These are phyloP conservation scores for Gambelia wislizenii DNA, from an alignment of 2,797 vertebrate species.

Conservation along the genomic window DNA sequence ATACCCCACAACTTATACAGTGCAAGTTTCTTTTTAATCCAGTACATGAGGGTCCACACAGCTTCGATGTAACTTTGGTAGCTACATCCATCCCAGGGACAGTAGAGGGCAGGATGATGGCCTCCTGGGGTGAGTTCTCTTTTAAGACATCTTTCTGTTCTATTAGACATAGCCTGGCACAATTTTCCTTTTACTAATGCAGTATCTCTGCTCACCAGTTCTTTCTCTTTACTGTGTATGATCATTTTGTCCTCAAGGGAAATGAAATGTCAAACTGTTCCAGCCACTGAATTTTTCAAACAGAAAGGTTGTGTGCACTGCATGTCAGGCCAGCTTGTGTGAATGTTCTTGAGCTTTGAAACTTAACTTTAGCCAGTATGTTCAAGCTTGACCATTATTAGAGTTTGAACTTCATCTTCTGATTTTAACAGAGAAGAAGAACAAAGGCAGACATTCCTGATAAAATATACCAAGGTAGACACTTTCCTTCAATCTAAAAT, in stretches of 20 bases:
- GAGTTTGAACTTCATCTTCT: not conserved
- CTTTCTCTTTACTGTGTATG: not conserved
- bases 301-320: not conserved
- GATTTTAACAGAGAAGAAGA: not conserved
- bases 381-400: not conserved
- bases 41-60: not conserved
- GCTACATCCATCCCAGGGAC: not conserved
- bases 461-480: not conserved
- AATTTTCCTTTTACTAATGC: not conserved
- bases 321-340: not conserved
- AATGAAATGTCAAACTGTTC: not conserved
- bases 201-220: not conserved
- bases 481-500: not conserved
- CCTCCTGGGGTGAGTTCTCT: not conserved
- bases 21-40: too few relatives aligned
- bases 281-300: constrained; percentile 12
- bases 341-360: not conserved
- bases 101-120: not conserved
- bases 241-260: not conserved
- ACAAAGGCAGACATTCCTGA: not conserved
- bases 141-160: not conserved
- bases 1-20: too few relatives aligned
- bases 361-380: not conserved
- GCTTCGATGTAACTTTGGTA: not conserved
- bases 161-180: not conserved